phyloP scores from a whole-genome alignment of 37 sponge, comb jelly and placozoan species.

The Halichondria panicea region DNA sequence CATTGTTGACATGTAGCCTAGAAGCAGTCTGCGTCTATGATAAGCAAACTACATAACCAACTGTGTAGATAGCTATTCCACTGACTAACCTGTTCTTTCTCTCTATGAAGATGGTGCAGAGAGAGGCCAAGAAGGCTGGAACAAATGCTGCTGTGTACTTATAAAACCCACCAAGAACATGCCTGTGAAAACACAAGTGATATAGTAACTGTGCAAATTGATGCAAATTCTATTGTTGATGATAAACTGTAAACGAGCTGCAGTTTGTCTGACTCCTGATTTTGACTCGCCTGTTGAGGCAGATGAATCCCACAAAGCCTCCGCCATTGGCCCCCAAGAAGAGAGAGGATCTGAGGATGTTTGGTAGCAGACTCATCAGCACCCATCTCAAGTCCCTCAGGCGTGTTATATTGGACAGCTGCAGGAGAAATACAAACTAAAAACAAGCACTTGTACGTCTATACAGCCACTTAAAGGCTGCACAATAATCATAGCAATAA shows the following conservation, averaged over 20 bases:
- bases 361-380: constrained; percentile 8
- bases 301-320: constrained; percentile 45
- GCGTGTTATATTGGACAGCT: constrained; percentile 34
- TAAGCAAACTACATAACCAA: neutral
- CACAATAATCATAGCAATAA: no score
- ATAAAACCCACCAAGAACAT: constrained; percentile 54
- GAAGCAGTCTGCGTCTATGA: constrained; percentile 26
- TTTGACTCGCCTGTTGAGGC: constrained; percentile 45
- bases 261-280: no score
- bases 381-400: constrained; percentile 4
- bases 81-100: constrained; percentile 38
- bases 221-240: no score
- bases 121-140: constrained; percentile 32
- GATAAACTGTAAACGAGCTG: no score
- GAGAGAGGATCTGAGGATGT: constrained; percentile 36
- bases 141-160: constrained; percentile 20
- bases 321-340: constrained; percentile 56
- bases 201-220: no score
- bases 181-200: no score
- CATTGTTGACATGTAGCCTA: constrained; percentile 32
- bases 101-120: constrained; percentile 46
- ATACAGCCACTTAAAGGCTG: neutral
- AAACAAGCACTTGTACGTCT: no score
- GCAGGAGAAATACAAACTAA: no score
- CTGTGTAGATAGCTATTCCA: no score